Evolutionary conservation across 2,113 vertebrate species (phyloP).

Genomic region (Anthoscopus minutus): DNA sequence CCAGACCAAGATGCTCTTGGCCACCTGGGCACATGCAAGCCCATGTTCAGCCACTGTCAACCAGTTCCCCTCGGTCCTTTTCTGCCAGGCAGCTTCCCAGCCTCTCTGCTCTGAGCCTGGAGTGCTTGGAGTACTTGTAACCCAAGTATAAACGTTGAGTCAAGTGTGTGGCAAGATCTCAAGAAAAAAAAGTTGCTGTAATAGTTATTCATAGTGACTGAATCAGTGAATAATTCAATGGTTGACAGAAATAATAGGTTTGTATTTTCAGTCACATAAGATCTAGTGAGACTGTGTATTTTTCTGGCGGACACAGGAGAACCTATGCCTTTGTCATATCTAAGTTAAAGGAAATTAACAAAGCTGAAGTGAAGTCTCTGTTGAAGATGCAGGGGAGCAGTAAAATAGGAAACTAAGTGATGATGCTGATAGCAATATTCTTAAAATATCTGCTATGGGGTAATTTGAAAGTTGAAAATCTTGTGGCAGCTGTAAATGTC

Average conservation of each 20-base stretch:
- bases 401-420: neutral
- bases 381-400: neutral
- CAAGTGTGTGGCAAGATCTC: neutral
- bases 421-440: neutral
- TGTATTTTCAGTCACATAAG: neutral
- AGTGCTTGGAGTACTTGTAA: neutral
- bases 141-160: neutral
- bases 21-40: neutral
- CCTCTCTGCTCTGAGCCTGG: neutral
- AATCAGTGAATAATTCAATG: neutral
- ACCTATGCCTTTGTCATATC: neutral
- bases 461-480: neutral
- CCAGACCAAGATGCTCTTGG: neutral
- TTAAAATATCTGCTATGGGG: accelerated
- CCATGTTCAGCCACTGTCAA: neutral
- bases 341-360: neutral
- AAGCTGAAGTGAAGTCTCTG: neutral
- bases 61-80: neutral
- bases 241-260: neutral
- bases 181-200: neutral
- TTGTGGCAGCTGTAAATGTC: neutral
- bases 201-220: neutral
- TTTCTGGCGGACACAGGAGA: neutral
- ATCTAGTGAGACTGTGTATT: neutral
- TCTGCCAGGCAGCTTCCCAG: neutral